Conservation (phyloP, 2,888 invertebrate genomes). For the Salpingus planirostris region DNA sequence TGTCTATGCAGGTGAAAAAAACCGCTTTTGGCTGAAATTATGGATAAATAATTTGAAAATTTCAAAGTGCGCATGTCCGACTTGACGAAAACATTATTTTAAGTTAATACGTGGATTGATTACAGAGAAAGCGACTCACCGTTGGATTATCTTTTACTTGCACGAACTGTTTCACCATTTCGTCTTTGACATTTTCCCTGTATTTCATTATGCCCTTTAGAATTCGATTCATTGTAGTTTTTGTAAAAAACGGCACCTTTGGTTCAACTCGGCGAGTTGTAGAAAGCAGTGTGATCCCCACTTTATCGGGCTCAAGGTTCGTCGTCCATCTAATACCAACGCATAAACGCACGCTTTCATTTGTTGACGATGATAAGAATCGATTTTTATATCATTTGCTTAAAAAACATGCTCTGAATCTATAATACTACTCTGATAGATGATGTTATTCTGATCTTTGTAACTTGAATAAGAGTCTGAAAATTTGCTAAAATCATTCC, state of each 20-base stretch:
- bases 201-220: slow-evolving; percentile 86
- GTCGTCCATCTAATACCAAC: neutral
- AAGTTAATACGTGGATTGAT: slow-evolving; percentile 4
- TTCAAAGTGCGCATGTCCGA: neutral
- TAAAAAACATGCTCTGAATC: too few species aligned
- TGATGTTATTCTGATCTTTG: too few species aligned
- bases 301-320: slow-evolving; percentile 1
- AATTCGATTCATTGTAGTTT: slow-evolving; percentile 71
- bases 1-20: slow-evolving; percentile 98
- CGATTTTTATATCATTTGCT: too few species aligned
- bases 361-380: neutral
- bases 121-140: too few species aligned
- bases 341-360: too few species aligned
- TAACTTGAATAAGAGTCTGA: too few species aligned
- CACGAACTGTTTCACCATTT: slow-evolving; percentile 89
- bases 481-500: too few species aligned
- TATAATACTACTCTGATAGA: too few species aligned
- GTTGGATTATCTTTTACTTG: slow-evolving; percentile 81
- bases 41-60: neutral
- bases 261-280: neutral
- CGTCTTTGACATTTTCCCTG: slow-evolving; percentile 67
- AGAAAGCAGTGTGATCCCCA: neutral
- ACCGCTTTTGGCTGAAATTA: slow-evolving; percentile 82
- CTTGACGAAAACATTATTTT: slow-evolving; percentile 29
- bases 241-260: too few species aligned